Conservation (phyloP, 2,888 invertebrate species). For the Emmelina monodactyla region DNA sequence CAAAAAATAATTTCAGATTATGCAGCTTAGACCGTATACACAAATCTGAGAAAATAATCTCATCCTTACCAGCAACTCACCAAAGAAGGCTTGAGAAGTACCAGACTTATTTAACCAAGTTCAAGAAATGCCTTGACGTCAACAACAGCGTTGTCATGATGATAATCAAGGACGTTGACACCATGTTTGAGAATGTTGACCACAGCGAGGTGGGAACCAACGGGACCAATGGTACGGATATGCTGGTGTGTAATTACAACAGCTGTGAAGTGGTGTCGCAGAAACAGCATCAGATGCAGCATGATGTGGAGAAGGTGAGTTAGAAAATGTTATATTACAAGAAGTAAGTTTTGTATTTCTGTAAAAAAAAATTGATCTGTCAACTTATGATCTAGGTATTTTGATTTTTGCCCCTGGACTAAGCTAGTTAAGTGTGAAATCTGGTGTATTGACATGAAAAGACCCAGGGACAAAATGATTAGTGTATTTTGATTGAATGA, state of each 20-base stretch:
- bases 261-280: constrained; percentile 42
- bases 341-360: too few relatives aligned
- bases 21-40: constrained; percentile 79
- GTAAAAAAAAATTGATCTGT: too few relatives aligned
- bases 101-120: constrained; percentile 73
- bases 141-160: constrained; percentile 72
- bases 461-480: too few relatives aligned
- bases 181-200: constrained; percentile 82
- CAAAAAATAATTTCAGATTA: constrained; percentile 69
- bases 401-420: too few relatives aligned
- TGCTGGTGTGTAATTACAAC: constrained; percentile 48
- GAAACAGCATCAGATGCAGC: constrained; percentile 55
- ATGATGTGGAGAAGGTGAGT: constrained; percentile 55
- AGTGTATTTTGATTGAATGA: too few relatives aligned
- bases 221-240: constrained; percentile 38
- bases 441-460: too few relatives aligned
- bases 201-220: constrained; percentile 26
- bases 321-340: not conserved
- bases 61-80: constrained; percentile 76
- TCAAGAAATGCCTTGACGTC: constrained; percentile 82
- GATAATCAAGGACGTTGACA: constrained; percentile 80
- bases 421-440: too few relatives aligned
- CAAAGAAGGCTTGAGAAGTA: constrained; percentile 79
- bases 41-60: constrained; percentile 78
- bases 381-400: too few relatives aligned